phyloP scores from a whole-genome alignment of 2,113 vertebrate species.

The Eira barbara region DNA sequence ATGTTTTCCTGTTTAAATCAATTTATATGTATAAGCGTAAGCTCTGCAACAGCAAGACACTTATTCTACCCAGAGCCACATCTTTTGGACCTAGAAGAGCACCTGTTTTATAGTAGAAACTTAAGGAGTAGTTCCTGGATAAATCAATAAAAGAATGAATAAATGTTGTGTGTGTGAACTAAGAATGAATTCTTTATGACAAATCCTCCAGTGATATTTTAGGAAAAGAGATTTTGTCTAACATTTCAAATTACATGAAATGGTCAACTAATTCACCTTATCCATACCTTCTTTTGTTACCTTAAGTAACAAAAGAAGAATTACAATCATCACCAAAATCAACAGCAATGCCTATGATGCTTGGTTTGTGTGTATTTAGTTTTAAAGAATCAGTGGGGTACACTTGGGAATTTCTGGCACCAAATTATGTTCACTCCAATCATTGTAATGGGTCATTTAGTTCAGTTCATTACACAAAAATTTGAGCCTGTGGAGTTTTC shows the following conservation, averaged over 20 bases:
- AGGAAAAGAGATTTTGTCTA: background rate
- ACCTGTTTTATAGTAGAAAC: background rate
- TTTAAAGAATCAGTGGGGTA: background rate
- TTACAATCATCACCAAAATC: background rate
- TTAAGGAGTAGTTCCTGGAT: background rate
- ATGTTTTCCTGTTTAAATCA: background rate
- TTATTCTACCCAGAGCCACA: background rate
- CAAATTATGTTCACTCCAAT: background rate
- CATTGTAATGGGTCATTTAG: conserved; percentile 10
- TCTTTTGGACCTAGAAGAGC: background rate
- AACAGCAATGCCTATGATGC: background rate
- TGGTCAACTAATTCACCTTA: background rate
- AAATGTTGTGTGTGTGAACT: background rate
- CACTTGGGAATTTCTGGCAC: background rate
- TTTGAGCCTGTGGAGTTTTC: background rate
- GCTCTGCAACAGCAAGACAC: background rate
- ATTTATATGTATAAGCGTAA: background rate
- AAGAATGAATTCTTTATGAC: background rate
- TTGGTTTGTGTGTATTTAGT: background rate
- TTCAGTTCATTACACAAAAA: conserved; percentile 20
- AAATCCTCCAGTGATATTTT: background rate
- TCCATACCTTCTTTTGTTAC: background rate
- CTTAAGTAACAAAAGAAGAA: background rate
- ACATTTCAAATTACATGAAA: background rate
- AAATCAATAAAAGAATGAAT: background rate